Conservation (phyloP, 1,140 invertebrate species). For the Palaemon carinicauda region DNA sequence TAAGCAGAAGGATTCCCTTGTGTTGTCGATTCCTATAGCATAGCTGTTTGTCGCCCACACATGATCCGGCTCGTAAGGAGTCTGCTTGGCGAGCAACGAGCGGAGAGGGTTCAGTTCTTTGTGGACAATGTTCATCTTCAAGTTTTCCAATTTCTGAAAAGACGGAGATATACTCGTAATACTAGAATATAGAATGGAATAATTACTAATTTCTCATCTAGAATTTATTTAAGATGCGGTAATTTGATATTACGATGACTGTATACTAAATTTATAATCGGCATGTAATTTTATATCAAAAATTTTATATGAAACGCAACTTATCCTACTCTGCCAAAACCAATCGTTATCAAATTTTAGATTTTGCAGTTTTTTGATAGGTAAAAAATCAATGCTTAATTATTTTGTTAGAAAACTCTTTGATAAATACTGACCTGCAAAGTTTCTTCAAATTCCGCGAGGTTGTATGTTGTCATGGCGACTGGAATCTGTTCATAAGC, state of each 20-base stretch:
- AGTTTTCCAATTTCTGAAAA: slow-evolving; percentile 16
- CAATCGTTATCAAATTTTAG: too few relatives aligned
- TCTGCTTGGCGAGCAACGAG: slow-evolving; percentile 47
- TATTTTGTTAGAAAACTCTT: background rate
- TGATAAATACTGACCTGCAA: slow-evolving; percentile 23
- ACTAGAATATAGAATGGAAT: too few relatives aligned
- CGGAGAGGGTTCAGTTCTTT: slow-evolving; percentile 33
- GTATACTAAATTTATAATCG: too few relatives aligned
- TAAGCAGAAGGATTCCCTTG: too few relatives aligned
- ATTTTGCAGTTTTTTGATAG: too few relatives aligned
- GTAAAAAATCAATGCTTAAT: background rate
- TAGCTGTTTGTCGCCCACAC: slow-evolving; percentile 50
- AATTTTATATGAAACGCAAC: too few relatives aligned
- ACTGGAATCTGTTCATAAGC: slow-evolving; percentile 29
- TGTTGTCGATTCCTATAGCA: slow-evolving; percentile 35
- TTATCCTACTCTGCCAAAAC: too few relatives aligned
- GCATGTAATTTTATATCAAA: too few relatives aligned
- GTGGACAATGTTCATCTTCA: slow-evolving; percentile 11
- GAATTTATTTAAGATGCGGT: too few relatives aligned
- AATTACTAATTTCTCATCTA: too few relatives aligned
- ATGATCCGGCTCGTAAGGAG: slow-evolving; percentile 54
- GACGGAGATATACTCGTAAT: background rate
- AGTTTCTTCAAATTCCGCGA: slow-evolving; percentile 38
- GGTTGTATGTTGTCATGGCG: slow-evolving; percentile 51
- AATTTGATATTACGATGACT: too few relatives aligned